Evolutionary conservation across 2,113 vertebrate genomes (phyloP).

Genomic region (Salvelinus fontinalis): DNA sequence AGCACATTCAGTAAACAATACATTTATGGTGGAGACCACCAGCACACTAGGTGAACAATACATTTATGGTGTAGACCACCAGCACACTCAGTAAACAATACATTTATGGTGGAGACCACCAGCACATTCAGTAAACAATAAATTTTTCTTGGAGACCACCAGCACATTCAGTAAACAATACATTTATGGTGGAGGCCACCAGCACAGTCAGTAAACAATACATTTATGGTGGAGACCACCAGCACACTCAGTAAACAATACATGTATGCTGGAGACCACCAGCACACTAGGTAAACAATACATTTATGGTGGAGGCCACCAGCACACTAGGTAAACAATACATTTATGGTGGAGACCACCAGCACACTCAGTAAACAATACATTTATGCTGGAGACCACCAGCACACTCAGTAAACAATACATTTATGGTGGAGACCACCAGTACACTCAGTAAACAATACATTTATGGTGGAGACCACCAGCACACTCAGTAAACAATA

Average conservation of each 20-base stretch:
- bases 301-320: slow-evolving; percentile 10
- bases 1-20: too few species aligned
- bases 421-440: slow-evolving; percentile 18
- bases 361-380: not conserved
- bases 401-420: not conserved
- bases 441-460: not conserved
- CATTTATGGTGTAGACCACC: too few species aligned
- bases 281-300: not conserved
- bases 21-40: too few species aligned
- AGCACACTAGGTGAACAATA: too few species aligned
- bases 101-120: too few species aligned
- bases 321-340: not conserved
- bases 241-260: not conserved
- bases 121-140: too few species aligned
- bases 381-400: slow-evolving; percentile 5
- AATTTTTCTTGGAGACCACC: too few species aligned
- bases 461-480: slow-evolving; percentile 14
- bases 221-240: slow-evolving; percentile 10
- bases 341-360: slow-evolving; percentile 10
- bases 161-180: too few species aligned
- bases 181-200: slow-evolving; percentile 7
- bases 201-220: not conserved
- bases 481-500: not conserved
- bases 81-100: too few species aligned
- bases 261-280: slow-evolving; percentile 6